Percentiles rank a stretch among this genome's conserved stretches.
Conservation (phyloP, 2,797 vertebrate genomes). For the Gadopsis marmoratus region DNA sequence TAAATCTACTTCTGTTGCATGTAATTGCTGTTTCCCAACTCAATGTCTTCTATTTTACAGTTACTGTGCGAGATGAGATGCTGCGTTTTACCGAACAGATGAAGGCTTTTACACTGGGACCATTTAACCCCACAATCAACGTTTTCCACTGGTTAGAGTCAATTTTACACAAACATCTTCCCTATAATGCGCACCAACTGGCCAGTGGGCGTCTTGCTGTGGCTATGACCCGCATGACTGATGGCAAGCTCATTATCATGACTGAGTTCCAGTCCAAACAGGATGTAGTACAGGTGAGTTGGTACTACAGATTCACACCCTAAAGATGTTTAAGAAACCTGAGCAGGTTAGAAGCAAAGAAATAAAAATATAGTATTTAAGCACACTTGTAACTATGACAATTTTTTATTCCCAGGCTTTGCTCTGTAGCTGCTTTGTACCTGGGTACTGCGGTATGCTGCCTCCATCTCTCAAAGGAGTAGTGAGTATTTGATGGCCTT, state of each 20-base stretch:
- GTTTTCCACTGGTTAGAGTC: conserved; percentile 81
- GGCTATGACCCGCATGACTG: conserved; percentile 85
- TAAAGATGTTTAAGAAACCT: not conserved
- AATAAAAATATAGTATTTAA: not conserved
- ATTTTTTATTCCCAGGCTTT: conserved; percentile 82
- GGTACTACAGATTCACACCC: not conserved
- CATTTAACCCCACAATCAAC: conserved; percentile 86
- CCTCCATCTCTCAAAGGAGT: conserved; percentile 85
- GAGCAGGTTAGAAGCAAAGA: not conserved
- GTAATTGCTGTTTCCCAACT: not conserved
- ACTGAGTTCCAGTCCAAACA: conserved; percentile 90
- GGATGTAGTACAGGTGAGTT: conserved; percentile 88
- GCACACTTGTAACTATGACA: not conserved
- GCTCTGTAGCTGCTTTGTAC: conserved; percentile 94
- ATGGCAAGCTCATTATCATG: conserved; percentile 85
- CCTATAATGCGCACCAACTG: conserved; percentile 86
- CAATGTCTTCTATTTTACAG: conserved; percentile 18
- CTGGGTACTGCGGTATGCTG: conserved; percentile 89
- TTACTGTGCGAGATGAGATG: conserved; percentile 83
- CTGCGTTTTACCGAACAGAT: conserved; percentile 79
- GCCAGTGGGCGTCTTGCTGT: conserved; percentile 87
- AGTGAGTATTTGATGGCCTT: conserved; percentile 63
- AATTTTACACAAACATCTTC: conserved; percentile 80
- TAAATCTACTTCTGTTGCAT: not conserved
- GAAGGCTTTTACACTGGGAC: conserved; percentile 85